Base-by-base conservation (phyloP, 2,888 invertebrate genomes). In the Agrypnus murinus region DNA sequence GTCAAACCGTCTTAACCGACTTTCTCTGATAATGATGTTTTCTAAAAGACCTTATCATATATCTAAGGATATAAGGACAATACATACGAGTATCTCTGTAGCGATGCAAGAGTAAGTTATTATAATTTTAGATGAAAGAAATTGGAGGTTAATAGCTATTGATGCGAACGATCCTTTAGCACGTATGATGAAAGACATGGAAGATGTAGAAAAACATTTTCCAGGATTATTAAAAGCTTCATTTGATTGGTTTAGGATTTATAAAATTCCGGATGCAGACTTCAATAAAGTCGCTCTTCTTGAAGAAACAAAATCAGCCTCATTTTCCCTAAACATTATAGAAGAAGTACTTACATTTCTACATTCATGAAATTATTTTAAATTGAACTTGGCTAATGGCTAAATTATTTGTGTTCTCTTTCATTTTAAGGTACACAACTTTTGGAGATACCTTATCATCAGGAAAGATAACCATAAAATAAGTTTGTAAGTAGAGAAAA, bases 211-310 rank as follows among this genome's bases (percentile, higher is more conserved):
- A 83, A 92, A 91, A 82, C 89, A 90, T 81, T 95, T 93, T 88
- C 99, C 99, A n/a, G 99, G 99, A 9, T 89, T 99, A 77, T 86
- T 99, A 83, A 92, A 96, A 85, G 98, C 98, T 40, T 96, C 99
- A 1, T 93, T 97, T 65, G 98, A 99, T 87, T 99, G 99, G 99
- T 98, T 99, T 87, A 93, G 95, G 84, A 95, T 97, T 75, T 99
- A 99, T 88, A 99, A 99, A 88, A 95, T 99, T 82, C 99, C 99
- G 66, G 97, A 97, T 88, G 98, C 97, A 58, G n/a, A n/a, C n/a
- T n/a, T n/a, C n/a, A n/a, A 99, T 88, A 91, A 93, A 84, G 99
- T 99, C 89, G 99, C 98, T 8, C 99, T 98, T 86, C 94, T 96
- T 86, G 99, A 96, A 2, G 94, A 98, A 87, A 93, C 96, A 31